A percentile compares a stretch with the other conserved stretches of the same genome.
Evolutionary conservation across 1,140 invertebrate species (phyloP).

Genomic region (Temnothorax curvispinosus): DNA sequence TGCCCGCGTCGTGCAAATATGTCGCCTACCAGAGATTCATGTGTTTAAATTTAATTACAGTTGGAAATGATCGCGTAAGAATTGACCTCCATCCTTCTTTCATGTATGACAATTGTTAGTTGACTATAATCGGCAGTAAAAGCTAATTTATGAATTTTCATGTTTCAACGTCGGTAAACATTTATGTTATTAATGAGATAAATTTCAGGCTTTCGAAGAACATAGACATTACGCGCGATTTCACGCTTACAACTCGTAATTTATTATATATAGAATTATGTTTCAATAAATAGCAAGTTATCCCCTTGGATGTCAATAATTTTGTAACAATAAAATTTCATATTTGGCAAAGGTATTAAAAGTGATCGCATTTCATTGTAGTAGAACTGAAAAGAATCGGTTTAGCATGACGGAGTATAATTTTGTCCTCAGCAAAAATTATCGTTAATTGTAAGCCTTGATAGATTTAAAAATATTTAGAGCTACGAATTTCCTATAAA

Average conservation of each 20-base stretch:
- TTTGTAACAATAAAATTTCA: constrained; percentile 5
- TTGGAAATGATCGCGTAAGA: constrained; percentile 7
- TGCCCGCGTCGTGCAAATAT: neutral
- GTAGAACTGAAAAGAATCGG: neutral
- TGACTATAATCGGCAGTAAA: neutral
- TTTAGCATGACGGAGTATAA: neutral
- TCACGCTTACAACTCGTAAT: neutral
- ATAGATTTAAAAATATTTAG: neutral
- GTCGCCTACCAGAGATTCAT: neutral
- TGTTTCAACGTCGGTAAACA: neutral
- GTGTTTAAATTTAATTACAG: constrained; percentile 44
- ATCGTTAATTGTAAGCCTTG: neutral
- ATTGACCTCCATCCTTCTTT: neutral
- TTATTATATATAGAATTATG: constrained; percentile 12
- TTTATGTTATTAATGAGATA: constrained; percentile 42
- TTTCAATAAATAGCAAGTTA: constrained; percentile 25
- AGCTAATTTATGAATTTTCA: constrained; percentile 31
- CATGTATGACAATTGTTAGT: neutral
- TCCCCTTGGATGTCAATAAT: constrained; percentile 20
- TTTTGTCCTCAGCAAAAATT: neutral
- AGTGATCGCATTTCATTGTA: neutral
- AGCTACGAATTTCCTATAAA: neutral
- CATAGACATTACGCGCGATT: constrained; percentile 13
- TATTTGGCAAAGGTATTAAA: neutral
- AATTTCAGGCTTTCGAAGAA: constrained; percentile 20